Evolutionary conservation across 2,113 vertebrate genomes (phyloP).

Genomic region (Puma concolor): DNA sequence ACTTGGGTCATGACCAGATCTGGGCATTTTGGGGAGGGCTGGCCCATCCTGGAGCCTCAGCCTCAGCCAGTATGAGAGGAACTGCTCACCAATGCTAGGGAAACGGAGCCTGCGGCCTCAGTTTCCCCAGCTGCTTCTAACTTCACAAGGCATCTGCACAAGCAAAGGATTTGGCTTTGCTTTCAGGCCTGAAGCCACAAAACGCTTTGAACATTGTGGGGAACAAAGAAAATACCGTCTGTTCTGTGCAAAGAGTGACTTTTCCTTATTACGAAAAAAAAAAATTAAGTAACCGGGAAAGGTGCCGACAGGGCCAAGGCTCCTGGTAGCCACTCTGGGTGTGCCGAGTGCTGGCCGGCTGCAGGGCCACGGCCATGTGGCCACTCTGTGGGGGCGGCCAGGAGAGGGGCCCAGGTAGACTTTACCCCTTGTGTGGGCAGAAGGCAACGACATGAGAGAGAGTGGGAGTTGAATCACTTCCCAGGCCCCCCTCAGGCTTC

Average conservation of each 20-base stretch:
- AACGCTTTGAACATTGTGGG: not conserved
- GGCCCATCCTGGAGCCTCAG: not conserved
- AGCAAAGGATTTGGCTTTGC: constrained; percentile 41
- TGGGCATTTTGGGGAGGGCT: not conserved
- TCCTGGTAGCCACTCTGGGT: not conserved
- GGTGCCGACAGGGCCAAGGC: not conserved
- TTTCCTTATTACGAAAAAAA: constrained; percentile 58
- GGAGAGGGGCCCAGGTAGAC: not conserved
- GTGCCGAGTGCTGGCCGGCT: not conserved
- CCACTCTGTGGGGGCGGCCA: not conserved
- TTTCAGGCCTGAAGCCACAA: constrained; percentile 58
- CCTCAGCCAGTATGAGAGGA: not conserved
- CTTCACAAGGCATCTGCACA: not conserved
- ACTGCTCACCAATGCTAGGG: not conserved
- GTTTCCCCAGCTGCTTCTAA: not conserved
- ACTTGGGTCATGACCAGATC: too few species aligned
- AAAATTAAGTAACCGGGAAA: not conserved
- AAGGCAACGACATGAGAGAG: not conserved
- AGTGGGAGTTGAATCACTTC: not conserved
- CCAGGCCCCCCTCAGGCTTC: not conserved
- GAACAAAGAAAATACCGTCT: constrained; percentile 73
- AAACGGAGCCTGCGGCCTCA: not conserved
- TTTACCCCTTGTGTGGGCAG: not conserved
- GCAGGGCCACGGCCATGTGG: not conserved
- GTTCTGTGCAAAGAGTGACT: constrained; percentile 66